Conservation (phyloP, 1,140 invertebrate genomes). For the Copidosoma floridanum region DNA sequence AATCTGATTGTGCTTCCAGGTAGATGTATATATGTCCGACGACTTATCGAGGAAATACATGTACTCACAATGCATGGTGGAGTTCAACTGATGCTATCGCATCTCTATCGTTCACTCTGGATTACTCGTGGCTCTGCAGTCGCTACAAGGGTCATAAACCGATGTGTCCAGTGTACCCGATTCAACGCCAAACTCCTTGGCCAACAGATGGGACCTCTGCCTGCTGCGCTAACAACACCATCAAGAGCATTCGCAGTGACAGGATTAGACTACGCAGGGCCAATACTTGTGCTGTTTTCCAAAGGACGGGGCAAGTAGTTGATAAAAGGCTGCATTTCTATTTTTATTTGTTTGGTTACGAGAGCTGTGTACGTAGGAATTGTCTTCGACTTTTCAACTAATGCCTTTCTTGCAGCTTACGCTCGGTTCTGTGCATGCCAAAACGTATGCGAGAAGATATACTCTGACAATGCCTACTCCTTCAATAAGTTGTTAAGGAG, state of each 20-base stretch:
- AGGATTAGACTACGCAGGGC: slow-evolving; percentile 46
- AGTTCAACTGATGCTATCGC: no score
- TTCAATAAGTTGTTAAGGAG: slow-evolving; percentile 39
- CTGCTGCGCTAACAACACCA: background rate
- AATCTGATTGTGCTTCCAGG: no score
- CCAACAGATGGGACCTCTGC: background rate
- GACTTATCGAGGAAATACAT: no score
- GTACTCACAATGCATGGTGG: no score
- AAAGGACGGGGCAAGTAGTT: slow-evolving; percentile 22
- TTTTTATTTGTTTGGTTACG: slow-evolving; percentile 34
- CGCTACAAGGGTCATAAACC: no score
- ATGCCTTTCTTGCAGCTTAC: no score
- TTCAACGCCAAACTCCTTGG: no score
- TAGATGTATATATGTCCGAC: no score
- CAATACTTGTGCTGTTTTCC: slow-evolving; percentile 34
- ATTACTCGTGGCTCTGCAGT: no score
- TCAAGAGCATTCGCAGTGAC: slow-evolving; percentile 31
- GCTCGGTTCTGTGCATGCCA: slow-evolving; percentile 40
- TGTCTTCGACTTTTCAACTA: slow-evolving; percentile 35
- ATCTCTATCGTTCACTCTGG: no score
- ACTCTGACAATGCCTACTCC: slow-evolving; percentile 42
- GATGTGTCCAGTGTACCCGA: no score
- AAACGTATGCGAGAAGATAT: slow-evolving; percentile 30
- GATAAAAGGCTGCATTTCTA: slow-evolving; percentile 35
- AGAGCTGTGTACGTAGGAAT: slow-evolving; percentile 47